Evolutionary conservation across 2,888 invertebrate genomes (phyloP).

Genomic region (Drymonia ruficornis): DNA sequence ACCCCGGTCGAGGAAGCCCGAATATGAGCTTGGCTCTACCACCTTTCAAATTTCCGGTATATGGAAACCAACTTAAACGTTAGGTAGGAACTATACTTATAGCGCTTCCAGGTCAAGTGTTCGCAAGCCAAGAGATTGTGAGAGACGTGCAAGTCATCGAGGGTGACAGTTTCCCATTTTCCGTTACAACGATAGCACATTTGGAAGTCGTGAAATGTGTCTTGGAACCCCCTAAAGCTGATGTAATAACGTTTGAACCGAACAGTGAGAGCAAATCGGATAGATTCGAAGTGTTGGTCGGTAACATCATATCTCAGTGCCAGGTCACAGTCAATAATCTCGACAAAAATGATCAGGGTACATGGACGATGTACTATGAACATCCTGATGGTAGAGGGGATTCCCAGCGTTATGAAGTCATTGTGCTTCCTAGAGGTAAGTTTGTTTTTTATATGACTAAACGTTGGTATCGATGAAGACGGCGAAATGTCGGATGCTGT

Average conservation of each 20-base stretch:
- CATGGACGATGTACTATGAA: slow-evolving; percentile 17
- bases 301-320: neutral
- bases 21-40: too few species aligned
- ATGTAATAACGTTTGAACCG: slow-evolving; percentile 9
- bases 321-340: slow-evolving; percentile 8
- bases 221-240: slow-evolving; percentile 11
- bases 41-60: too few species aligned
- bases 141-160: neutral
- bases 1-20: too few species aligned
- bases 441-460: too few species aligned
- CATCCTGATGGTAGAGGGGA: neutral
- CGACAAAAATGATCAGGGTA: slow-evolving; percentile 18
- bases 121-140: neutral
- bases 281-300: slow-evolving; percentile 12
- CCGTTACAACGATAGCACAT: neutral
- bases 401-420: neutral
- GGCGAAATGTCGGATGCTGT: too few species aligned
- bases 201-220: slow-evolving; percentile 3
- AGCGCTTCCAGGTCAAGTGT: slow-evolving; percentile 1
- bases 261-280: neutral
- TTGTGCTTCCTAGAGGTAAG: slow-evolving; percentile 16
- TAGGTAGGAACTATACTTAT: neutral
- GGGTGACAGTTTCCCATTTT: slow-evolving; percentile 7
- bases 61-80: too few species aligned
- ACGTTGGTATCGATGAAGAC: too few species aligned